Percentiles rank a stretch among this genome's conserved stretches.
Conservation (phyloP, 2,113 vertebrate genomes). For the Corvus moneduloides region DNA sequence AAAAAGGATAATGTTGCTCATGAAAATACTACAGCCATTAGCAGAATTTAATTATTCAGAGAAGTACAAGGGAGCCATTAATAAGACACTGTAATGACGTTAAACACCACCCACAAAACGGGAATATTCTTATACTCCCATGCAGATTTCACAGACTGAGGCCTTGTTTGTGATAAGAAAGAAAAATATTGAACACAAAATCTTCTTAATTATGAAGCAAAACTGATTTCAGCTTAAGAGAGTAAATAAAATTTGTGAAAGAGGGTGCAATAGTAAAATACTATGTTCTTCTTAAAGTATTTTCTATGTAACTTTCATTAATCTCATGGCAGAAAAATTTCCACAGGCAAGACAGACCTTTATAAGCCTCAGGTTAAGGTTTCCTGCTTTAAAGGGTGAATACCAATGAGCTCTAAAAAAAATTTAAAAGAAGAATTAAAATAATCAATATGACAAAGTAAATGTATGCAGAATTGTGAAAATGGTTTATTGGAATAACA, state of each 20-base stretch:
- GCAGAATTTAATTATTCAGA: constrained; percentile 47
- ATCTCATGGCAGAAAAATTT: neutral
- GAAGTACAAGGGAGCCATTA: neutral
- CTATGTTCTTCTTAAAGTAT: neutral
- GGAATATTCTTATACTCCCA: neutral
- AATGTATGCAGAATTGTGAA: neutral
- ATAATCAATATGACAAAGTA: neutral
- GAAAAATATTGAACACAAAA: neutral
- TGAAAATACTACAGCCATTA: constrained; percentile 40
- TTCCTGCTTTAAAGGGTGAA: neutral
- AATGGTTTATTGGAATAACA: neutral
- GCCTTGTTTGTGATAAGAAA: neutral
- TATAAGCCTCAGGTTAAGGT: neutral
- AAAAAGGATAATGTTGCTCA: neutral
- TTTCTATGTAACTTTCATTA: neutral
- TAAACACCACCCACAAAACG: neutral
- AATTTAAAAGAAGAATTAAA: neutral
- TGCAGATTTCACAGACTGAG: neutral
- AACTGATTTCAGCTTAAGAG: neutral
- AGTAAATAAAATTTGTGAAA: neutral
- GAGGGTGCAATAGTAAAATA: neutral
- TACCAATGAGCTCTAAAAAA: neutral
- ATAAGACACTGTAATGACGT: neutral
- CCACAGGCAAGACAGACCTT: neutral
- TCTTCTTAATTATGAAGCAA: neutral